Evolutionary conservation across 2,113 vertebrate species (phyloP).

Genomic region (Urocitellus parryii): DNA sequence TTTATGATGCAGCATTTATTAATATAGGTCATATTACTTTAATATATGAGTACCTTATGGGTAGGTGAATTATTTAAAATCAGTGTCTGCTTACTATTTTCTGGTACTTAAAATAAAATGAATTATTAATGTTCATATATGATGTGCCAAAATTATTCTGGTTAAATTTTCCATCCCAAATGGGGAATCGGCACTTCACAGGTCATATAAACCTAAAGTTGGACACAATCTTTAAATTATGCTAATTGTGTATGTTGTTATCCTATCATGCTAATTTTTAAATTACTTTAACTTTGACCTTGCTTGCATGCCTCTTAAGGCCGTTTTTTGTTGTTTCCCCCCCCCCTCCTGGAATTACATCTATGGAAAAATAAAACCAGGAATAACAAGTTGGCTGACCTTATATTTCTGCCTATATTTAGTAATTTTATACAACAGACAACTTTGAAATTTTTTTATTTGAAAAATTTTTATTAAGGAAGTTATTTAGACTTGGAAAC

Average conservation of each 20-base stretch:
- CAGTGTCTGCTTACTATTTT: slow-evolving; percentile 75
- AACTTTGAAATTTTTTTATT: neutral
- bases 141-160: neutral
- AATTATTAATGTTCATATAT: slow-evolving; percentile 68
- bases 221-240: neutral
- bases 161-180: slow-evolving; percentile 5
- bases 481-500: neutral
- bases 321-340: too few species aligned
- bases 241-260: neutral
- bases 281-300: slow-evolving; percentile 23
- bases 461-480: neutral
- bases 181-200: neutral
- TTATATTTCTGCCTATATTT: neutral
- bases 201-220: neutral
- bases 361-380: slow-evolving; percentile 2
- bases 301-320: neutral
- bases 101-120: slow-evolving; percentile 71
- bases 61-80: slow-evolving; percentile 75
- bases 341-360: neutral
- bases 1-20: slow-evolving; percentile 74
- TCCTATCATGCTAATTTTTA: neutral
- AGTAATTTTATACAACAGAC: neutral
- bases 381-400: neutral
- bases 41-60: slow-evolving; percentile 65
- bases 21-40: slow-evolving; percentile 70